Evolutionary conservation across 2,888 invertebrate genomes (phyloP).

Genomic region (Apomyelois bistriatella): DNA sequence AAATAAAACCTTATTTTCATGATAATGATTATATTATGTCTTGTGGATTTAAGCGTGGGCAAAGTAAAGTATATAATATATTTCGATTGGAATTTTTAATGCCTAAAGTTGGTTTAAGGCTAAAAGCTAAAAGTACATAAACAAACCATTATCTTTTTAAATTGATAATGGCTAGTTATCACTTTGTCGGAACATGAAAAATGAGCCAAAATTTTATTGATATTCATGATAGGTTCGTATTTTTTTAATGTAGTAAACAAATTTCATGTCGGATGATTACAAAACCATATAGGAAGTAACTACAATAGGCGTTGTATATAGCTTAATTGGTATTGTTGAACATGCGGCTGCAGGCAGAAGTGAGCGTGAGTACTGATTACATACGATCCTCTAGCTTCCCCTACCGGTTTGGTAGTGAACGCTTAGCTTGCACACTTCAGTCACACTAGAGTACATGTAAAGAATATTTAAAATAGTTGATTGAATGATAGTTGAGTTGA

Average conservation of each 20-base stretch:
- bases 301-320: constrained; percentile 51
- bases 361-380: constrained; percentile 82
- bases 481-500: not conserved
- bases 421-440: not conserved
- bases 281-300: constrained; percentile 11
- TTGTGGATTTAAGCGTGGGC: too few species aligned
- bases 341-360: constrained; percentile 84
- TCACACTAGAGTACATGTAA: not conserved
- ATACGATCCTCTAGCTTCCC: constrained; percentile 29
- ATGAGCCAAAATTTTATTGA: too few species aligned
- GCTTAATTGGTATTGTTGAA: constrained; percentile 59
- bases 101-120: too few species aligned
- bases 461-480: not conserved
- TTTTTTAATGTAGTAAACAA: not conserved
- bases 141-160: too few species aligned
- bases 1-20: too few species aligned
- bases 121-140: too few species aligned
- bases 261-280: constrained; percentile 23
- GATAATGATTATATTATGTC: too few species aligned
- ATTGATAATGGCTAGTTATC: too few species aligned
- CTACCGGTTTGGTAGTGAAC: constrained; percentile 20
- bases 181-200: too few species aligned
- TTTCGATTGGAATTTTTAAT: too few species aligned
- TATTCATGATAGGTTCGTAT: too few species aligned
- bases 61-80: too few species aligned